These are phyloP conservation scores for Nasalis larvatus DNA, from an alignment of 2,113 vertebrate genomes.

Conservation along the genomic window DNA sequence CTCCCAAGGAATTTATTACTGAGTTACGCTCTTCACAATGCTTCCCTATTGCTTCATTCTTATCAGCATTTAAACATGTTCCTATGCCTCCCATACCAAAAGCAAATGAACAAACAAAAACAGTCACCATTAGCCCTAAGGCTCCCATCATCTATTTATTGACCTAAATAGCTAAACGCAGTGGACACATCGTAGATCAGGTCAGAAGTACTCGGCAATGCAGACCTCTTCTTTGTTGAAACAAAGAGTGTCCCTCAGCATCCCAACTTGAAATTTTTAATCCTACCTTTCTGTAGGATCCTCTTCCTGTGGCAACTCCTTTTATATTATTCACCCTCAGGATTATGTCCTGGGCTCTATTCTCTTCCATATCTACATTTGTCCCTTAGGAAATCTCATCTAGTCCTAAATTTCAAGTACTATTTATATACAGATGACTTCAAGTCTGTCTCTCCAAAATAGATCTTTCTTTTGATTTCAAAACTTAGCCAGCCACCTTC, in stretches of 20 bases:
- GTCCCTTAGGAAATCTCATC: background rate
- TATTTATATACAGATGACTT: background rate
- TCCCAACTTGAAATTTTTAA: background rate
- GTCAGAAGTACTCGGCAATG: background rate
- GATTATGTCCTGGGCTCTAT: background rate
- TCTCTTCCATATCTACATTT: background rate
- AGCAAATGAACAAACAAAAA: background rate
- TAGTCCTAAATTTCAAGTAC: background rate
- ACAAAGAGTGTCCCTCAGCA: background rate
- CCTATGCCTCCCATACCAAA: background rate
- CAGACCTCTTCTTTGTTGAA: background rate
- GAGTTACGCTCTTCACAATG: background rate
- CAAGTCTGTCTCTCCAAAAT: background rate
- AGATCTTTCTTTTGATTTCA: background rate
- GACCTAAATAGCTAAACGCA: background rate
- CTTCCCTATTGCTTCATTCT: background rate
- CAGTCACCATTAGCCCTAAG: background rate
- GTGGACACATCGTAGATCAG: background rate
- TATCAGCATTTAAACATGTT: background rate
- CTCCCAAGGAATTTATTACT: background rate
- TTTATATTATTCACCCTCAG: background rate
- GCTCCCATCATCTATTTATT: background rate
- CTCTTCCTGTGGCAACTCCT: background rate
- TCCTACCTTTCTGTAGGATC: background rate
- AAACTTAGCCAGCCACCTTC: background rate